phyloP scores from a whole-genome alignment of 92 coral and sea anemone species.

The Ricordea florida region DNA sequence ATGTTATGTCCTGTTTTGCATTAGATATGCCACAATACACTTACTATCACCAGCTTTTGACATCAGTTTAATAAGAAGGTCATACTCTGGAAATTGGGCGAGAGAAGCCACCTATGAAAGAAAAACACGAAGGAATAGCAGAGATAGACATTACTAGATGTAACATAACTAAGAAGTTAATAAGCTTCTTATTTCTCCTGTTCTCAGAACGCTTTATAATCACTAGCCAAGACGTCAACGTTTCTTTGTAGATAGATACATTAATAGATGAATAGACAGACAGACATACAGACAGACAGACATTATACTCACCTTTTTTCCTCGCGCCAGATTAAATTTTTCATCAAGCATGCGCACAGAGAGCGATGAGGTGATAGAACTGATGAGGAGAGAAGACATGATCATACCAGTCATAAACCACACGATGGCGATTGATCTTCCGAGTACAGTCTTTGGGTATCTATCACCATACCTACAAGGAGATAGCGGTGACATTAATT shows the following conservation, averaged over 20 bases:
- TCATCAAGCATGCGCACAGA: conserved; percentile 73
- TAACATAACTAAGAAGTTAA: no score
- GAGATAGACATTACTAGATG: background rate
- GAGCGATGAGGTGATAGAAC: conserved; percentile 81
- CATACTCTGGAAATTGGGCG: conserved; percentile 32
- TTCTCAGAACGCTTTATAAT: no score
- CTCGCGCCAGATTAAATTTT: conserved; percentile 49
- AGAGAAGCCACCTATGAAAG: conserved; percentile 6
- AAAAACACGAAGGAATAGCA: background rate
- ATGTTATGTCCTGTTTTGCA: no score
- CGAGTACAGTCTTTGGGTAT: conserved; percentile 52
- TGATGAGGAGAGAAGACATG: conserved; percentile 57
- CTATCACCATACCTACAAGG: conserved; percentile 72
- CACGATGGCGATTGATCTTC: conserved; percentile 61
- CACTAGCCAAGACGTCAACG: no score
- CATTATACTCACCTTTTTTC: conserved; percentile 64
- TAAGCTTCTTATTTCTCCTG: no score
- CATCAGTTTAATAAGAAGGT: conserved; percentile 14
- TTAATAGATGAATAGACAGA: no score
- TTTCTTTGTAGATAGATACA: no score
- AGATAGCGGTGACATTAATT: background rate
- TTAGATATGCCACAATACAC: no score
- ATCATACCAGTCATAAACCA: conserved; percentile 79
- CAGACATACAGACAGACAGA: no score
- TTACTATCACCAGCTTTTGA: conserved; percentile 23